Base-by-base conservation (phyloP, 2,113 vertebrate species). In the Scomber japonicus region DNA sequence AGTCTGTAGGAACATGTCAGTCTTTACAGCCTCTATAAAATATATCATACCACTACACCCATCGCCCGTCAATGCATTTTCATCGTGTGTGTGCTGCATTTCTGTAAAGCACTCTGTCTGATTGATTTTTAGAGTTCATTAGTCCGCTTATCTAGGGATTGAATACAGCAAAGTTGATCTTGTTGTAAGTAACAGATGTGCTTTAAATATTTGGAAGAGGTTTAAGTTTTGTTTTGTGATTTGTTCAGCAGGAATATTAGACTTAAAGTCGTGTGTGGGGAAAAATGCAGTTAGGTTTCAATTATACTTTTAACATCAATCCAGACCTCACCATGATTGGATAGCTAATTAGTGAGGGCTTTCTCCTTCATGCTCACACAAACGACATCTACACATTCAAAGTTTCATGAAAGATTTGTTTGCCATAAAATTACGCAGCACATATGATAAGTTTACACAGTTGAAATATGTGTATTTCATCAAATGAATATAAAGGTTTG, bases 41-140 rank as follows among this genome's bases (percentile, higher is more conserved):
- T 50, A 0, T 40, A 35, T 73, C 70, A 24, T n/a, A 54, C 12
- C 27, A 24, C 50, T 45, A 50, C 19, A 45, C 44, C 16, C 56
- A 55, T 71, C 12, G 81, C 63, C 24, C 51, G 45, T 55, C 51
- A 16, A 67, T 61, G 40, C 49, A 3, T 64, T 64, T 60, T 70
- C 51, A 53, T 72, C 7, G 35, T 63, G 44, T 77, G 24, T 6
- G 24, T 61, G 51, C 40, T 62, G 44, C n/a, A 9, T 73, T 81
- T 73, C 11, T 54, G 12, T 21, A 49, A 61, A 24, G 19, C 44
- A 51, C 55, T 63, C 70, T 6, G 19, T 63, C 21, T 62, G 63
- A 30, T 13, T 21, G 50, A 75, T 75, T 35, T 71, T 30, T 11
- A 51, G 8, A 49, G 44, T n/a, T 19, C 13, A 61, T 40, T 12